These are phyloP conservation scores for Plectropomus leopardus DNA, from an alignment of 2,113 vertebrate genomes.

Conservation along the genomic window DNA sequence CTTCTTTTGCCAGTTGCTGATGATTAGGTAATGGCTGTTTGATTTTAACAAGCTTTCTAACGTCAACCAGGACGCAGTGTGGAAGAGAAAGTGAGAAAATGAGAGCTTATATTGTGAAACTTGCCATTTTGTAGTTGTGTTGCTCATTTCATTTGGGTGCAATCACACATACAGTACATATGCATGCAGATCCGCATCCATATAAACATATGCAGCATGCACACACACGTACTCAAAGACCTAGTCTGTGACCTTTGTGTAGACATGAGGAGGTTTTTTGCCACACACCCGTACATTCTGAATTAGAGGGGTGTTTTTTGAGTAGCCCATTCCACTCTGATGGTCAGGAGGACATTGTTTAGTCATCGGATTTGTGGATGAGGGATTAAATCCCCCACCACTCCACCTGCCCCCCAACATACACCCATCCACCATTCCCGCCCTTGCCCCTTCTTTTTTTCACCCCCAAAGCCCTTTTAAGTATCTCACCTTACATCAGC, in stretches of 20 bases:
- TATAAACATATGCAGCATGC: background rate
- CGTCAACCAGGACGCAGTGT: background rate
- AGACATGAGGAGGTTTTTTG: slow-evolving; percentile 36
- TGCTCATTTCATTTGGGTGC: background rate
- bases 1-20: slow-evolving; percentile 23
- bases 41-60: slow-evolving; percentile 14
- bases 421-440: slow-evolving; percentile 52
- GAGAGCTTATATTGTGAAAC: background rate
- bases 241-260: slow-evolving; percentile 59
- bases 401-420: slow-evolving; percentile 55
- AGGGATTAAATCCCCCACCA: slow-evolving; percentile 76
- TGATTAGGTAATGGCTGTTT: slow-evolving; percentile 29
- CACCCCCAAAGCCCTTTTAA: slow-evolving; percentile 79
- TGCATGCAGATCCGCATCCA: background rate
- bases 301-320: slow-evolving; percentile 64
- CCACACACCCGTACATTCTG: slow-evolving; percentile 54
- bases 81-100: background rate
- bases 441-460: slow-evolving; percentile 61
- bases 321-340: slow-evolving; percentile 70
- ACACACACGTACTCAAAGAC: slow-evolving; percentile 15
- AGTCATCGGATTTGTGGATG: slow-evolving; percentile 78
- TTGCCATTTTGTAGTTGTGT: background rate
- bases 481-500: slow-evolving; percentile 85
- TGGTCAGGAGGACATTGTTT: slow-evolving; percentile 78
- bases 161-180: background rate